Base-by-base conservation (phyloP, 1,140 invertebrate species). In the Drosophila dunni region DNA sequence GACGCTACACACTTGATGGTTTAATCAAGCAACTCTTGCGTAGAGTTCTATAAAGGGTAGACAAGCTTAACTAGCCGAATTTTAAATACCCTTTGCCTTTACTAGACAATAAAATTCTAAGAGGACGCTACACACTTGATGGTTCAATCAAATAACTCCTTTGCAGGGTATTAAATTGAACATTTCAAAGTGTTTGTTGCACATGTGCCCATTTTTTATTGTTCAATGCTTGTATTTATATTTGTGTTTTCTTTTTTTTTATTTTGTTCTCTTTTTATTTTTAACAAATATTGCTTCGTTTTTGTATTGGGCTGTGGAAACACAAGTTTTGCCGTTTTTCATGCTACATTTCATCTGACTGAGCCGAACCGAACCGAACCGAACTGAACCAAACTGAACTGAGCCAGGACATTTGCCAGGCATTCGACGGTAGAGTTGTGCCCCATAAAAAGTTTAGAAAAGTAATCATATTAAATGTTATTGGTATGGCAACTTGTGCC, bases 381-480 rank as follows among this genome's bases (percentile, higher is more conserved):
- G 69, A 62, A 69, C 68, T 54, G 60, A 46, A 50, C 65, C 0
- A 4, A 29, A 29, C 24, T 29, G 48, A 46, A 54, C 29, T 61
- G 54, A 70, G 48, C 42, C 42, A 45, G 42, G 15, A 20, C 46
- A 48, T 48, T 24, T 20, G 20, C 46, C 20, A 48, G 42, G 54
- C 71, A 57, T 53, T 46, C 46, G 64, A 62, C 54, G 60, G 45
- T 24, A 46, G 72, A 75, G 56, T 56, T 71, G 13, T 46, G 68
- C 48, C 44, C 53, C 80, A 78, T 79, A 86, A 86, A 88, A 86
- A 86, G 79, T 88, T 86, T 83, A 83, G 79, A 86, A 86, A 86
- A 88, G 79, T 86, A 86, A 83, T 86, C 83, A 79, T 78, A 86
- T 86, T 83, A 86, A 86, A 86, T 89, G 76, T 83, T 86, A 86